Percentiles rank a stretch among this genome's conserved stretches.
Evolutionary conservation across 2,888 invertebrate genomes (phyloP).

Genomic region (Odontomyia ornata): DNA sequence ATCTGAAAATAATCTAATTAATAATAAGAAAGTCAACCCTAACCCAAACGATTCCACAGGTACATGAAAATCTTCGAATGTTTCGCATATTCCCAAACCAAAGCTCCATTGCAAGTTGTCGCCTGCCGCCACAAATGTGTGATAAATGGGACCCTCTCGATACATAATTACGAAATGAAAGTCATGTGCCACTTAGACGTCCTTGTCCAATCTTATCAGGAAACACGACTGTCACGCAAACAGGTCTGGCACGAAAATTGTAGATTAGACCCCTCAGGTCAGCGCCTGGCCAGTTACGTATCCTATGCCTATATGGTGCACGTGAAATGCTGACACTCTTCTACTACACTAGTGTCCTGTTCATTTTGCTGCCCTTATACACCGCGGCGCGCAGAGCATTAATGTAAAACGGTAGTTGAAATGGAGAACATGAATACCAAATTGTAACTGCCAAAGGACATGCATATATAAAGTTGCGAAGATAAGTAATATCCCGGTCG

Average conservation of each 20-base stretch:
- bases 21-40: no score
- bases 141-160: conserved; percentile 30
- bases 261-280: conserved; percentile 24
- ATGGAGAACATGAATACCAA: conserved; percentile 13
- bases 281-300: neutral
- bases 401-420: conserved; percentile 2
- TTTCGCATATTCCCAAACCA: neutral
- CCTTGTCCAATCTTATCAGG: conserved; percentile 45
- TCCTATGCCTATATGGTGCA: neutral
- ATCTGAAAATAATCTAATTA: no score
- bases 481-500: conserved; percentile 39
- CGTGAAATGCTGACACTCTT: neutral
- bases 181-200: conserved; percentile 46
- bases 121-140: conserved; percentile 1
- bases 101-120: neutral
- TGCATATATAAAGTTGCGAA: neutral
- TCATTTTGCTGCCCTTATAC: neutral
- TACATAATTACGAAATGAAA: conserved; percentile 44
- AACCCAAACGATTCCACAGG: no score
- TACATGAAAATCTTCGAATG: neutral
- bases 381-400: neutral
- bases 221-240: conserved; percentile 42
- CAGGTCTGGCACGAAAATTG: conserved; percentile 53
- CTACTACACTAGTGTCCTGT: neutral
- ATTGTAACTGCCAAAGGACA: neutral